Evolutionary conservation across 2,113 vertebrate genomes (phyloP), one percentile per base, ranked within the genome.

Genomic region (Psammodynastes pulverulentus): DNA sequence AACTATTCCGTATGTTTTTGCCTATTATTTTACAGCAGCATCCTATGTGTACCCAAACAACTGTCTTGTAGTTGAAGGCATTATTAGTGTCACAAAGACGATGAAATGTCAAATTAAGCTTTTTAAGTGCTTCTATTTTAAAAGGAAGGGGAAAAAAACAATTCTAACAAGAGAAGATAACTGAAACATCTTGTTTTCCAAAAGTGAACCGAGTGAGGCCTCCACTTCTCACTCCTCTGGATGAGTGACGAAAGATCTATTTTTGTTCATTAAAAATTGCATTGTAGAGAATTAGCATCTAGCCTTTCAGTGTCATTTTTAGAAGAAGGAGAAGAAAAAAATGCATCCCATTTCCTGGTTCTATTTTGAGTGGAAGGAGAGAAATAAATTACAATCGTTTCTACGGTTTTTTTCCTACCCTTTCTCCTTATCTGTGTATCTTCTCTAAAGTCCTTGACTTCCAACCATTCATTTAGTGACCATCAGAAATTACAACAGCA

Each of bases 31-130:
- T 94, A 94, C 92, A 94, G 91, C 90, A 93, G 91, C 89, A 94
- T 84, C 88, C 53, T 92, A 43, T 49, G 88, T 17, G 84, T 93
- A 94, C 21, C 85, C 89, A 94, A 96, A 94, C 92, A 95, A 95
- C 91, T 93, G 93, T 92, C 72, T 94, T 94, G 92, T 91, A 93
- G 58, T 95, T 3, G 91, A 93, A 95, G 91, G 89, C 88, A 92
- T 93, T 96, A 94, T 96, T 95, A 95, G 67, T 89, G 96, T 91
- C 92, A 96, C 94, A 89, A 39, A 95, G 95, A 94, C 94, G 94
- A 96, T 93, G 94, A 95, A 67, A 86, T 93, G 93, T 94, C 95
- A 93, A n/a, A 92, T 92, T 92, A 13, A 13, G 58, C 54, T 79
- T 34, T 84, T 86, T 94, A 93, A 67, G 43, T 46, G 49, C 0